phyloP scores from a whole-genome alignment of 2,888 invertebrate genomes.

The Micoletzkya japonica region DNA sequence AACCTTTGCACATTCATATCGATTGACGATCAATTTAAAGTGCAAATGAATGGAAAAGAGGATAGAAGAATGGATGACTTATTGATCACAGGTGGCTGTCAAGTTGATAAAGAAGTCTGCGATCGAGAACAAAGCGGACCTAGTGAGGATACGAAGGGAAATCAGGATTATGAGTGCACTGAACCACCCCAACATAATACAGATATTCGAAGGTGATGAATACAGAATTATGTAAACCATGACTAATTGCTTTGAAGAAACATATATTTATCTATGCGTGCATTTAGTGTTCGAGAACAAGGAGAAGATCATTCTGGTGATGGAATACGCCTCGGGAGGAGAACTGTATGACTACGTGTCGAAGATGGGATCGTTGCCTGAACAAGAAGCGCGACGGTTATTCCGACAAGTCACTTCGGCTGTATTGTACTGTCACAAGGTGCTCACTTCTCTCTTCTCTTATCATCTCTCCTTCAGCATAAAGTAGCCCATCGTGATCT shows the following conservation, averaged over 20 bases:
- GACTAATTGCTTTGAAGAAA: background rate
- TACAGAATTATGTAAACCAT: background rate
- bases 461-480: constrained; percentile 45
- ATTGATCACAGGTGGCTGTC: constrained; percentile 77
- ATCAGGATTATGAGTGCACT: constrained; percentile 99
- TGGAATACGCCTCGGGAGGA: constrained; percentile 98
- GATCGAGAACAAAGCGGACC: constrained; percentile 80
- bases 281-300: constrained; percentile 94
- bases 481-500: constrained; percentile 68
- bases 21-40: constrained; percentile 1
- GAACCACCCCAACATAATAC: constrained; percentile 97
- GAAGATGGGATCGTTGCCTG: constrained; percentile 73
- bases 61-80: background rate
- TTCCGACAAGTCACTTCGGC: constrained; percentile 95
- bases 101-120: constrained; percentile 73
- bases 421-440: constrained; percentile 94
- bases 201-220: constrained; percentile 89
- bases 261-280: too few species aligned
- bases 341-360: constrained; percentile 96
- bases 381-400: constrained; percentile 88
- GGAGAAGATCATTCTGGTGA: constrained; percentile 97
- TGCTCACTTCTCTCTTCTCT: constrained; percentile 47
- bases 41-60: background rate
- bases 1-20: background rate
- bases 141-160: constrained; percentile 90